Conservation (phyloP, 2,797 vertebrate species). For the Carcharodon carcharias region DNA sequence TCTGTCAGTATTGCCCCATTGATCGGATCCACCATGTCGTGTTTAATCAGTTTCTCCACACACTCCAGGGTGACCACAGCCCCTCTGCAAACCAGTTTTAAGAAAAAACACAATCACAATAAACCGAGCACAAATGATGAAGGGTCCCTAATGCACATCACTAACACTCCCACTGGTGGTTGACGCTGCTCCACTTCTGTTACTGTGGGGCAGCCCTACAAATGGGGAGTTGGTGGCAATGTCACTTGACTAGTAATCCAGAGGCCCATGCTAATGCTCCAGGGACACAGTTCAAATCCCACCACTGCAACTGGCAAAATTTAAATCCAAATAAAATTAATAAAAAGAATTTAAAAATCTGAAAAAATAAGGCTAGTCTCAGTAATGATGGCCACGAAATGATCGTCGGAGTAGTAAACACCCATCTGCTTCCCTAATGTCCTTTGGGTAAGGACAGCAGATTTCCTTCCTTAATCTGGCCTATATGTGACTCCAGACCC, state of each 20-base stretch:
- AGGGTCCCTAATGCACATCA: not conserved
- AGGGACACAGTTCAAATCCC: not conserved
- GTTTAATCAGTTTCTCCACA: slow-evolving; percentile 77
- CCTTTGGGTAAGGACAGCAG: no score
- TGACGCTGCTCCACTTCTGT: not conserved
- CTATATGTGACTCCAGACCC: no score
- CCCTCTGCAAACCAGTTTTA: slow-evolving; percentile 53
- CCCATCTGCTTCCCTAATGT: no score
- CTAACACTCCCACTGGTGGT: not conserved
- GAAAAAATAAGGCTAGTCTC: not conserved
- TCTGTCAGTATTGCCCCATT: slow-evolving; percentile 66
- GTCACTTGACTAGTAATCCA: not conserved
- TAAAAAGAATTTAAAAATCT: not conserved
- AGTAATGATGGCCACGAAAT: not conserved
- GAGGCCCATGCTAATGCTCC: not conserved
- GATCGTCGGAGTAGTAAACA: no score
- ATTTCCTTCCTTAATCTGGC: no score
- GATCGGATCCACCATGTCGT: slow-evolving; percentile 79
- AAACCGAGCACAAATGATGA: not conserved
- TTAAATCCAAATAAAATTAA: not conserved
- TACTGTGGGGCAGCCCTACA: not conserved
- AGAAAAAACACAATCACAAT: not conserved
- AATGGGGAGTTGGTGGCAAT: not conserved
- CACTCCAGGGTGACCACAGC: slow-evolving; percentile 80
- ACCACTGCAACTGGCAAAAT: not conserved